A percentile compares a stretch with the other conserved stretches of the same genome.
phyloP scores from a whole-genome alignment of 2,113 vertebrate species.

The Mesocricetus auratus region DNA sequence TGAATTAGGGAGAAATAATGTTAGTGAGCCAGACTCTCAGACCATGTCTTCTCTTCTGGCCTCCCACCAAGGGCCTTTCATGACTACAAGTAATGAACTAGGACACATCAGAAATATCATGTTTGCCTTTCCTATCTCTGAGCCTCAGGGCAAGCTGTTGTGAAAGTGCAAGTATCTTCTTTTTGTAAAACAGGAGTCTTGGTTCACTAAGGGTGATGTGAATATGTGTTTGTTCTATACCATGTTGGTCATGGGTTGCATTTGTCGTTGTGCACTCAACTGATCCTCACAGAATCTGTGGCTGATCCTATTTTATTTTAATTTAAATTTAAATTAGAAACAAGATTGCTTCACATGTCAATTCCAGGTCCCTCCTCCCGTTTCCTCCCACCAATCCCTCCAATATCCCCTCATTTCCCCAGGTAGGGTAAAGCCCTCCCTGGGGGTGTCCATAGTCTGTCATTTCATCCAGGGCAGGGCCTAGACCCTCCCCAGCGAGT shows the following conservation, averaged over 20 bases:
- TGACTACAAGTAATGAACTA: neutral
- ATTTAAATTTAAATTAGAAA: too few relatives aligned
- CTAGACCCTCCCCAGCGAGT: too few relatives aligned
- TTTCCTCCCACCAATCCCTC: too few relatives aligned
- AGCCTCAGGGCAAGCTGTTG: neutral
- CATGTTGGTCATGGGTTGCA: neutral
- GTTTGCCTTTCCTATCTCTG: neutral
- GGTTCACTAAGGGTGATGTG: neutral
- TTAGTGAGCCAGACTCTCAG: neutral
- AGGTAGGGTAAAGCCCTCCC: too few relatives aligned
- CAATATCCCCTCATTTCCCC: too few relatives aligned
- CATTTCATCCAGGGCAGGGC: too few relatives aligned
- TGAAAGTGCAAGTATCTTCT: neutral
- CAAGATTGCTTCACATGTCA: too few relatives aligned
- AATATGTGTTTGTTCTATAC: neutral
- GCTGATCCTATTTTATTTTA: neutral
- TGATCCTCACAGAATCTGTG: neutral
- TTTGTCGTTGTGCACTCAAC: neutral
- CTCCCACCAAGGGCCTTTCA: neutral
- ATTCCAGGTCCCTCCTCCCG: too few relatives aligned
- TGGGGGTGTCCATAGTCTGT: too few relatives aligned
- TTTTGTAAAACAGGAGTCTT: constrained; percentile 3
- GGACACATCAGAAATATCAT: rapidly evolving
- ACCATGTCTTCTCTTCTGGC: neutral
- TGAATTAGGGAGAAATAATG: neutral